Evolutionary conservation across 1,140 invertebrate species (phyloP), one percentile per base, ranked within the genome.

Genomic region (Drosophila saltans): DNA sequence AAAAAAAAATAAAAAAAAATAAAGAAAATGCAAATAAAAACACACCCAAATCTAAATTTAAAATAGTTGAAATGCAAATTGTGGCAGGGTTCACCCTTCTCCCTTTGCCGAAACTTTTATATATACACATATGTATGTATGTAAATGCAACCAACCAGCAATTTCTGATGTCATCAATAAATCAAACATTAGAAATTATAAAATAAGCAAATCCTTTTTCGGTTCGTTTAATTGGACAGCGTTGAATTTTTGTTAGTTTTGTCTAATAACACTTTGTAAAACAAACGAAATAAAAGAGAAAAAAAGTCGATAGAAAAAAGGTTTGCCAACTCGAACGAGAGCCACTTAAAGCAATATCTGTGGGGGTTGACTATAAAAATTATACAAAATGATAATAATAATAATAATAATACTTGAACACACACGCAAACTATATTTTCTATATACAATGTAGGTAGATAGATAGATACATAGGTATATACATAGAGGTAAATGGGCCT

Each of bases 31-130:
- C 0, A 30, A 36, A 36, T 36, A 36, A 36, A 36, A 36, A 59
- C 62, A 52, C 60, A 64, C 66, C 67, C 74, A 76, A 77, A 55
- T 68, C 82, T 88, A 86, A 74, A 88, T 77, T 77, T 88, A 83
- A 76, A 79, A 76, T 77, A 70, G n/a, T 52, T 52, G n/a, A 52
- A 26, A 76, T 80, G 72, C 83, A 83, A 77, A 74, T 69, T 84
- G 55, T 63, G 61, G 62, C 78, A 78, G 45, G 21, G 45, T 9
- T 52, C 24, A 3, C 8, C 21, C 21, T 52, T 10, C 24, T 24
- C n/a, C 7, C 59, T 75, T 82, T 39, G 33, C 26, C 65, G 65
- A 72, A 43, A 63, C 65, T 67, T 48, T 7, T 36, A 36, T 36
- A 36, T 5, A 4, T 30, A 30, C 28, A 30, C 4, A 4, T 36